Base-by-base conservation (phyloP, 2,113 vertebrate species). In the Piaya cayana region DNA sequence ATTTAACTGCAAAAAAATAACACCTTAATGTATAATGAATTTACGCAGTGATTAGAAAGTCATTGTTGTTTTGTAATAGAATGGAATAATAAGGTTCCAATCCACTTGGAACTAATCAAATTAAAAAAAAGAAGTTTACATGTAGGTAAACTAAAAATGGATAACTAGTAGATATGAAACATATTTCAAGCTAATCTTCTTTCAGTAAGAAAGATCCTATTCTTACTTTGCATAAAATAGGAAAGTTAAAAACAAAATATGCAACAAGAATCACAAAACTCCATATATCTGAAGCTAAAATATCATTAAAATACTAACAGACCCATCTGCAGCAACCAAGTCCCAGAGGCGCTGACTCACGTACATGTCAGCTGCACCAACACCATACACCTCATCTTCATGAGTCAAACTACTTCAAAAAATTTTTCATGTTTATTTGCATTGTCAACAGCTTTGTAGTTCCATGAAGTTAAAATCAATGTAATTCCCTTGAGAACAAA, bases 361-460 rank as follows among this genome's bases (percentile, higher is more conserved):
- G 3, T 9, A 19, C 22, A 4, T 8, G 12, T 68, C 65, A 29
- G 18, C 26, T 23, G 60, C 20, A 83, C 10, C 53, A 52, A 19
- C 9, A 0, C 39, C 42, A 34, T 4, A 0, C 13, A 16, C 68
- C 50, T 47, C 62, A 23, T 22, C 45, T 30, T 26, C 5, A 39
- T 1, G 17, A 63, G 67, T 29, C 32, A 11, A 65, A 8, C 49
- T 53, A 36, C n/a, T 70, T 30, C 16, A 18, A 47, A 36, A 67
- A 10, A 29, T 36, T 42, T 69, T 36, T 42, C 6, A 1, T 37
- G 32, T 50, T 37, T 65, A 12, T 58, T 21, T n/a, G 26, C 20
- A 47, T 15, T 43, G 11, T 18, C 56, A 69, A 36, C 16, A 36
- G 42, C 52, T 83, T 12, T 84, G 34, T 4, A 53, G 29, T n/a